These are phyloP conservation scores for Ips typographus DNA, from an alignment of 1,140 invertebrate species.

Conservation along the genomic window DNA sequence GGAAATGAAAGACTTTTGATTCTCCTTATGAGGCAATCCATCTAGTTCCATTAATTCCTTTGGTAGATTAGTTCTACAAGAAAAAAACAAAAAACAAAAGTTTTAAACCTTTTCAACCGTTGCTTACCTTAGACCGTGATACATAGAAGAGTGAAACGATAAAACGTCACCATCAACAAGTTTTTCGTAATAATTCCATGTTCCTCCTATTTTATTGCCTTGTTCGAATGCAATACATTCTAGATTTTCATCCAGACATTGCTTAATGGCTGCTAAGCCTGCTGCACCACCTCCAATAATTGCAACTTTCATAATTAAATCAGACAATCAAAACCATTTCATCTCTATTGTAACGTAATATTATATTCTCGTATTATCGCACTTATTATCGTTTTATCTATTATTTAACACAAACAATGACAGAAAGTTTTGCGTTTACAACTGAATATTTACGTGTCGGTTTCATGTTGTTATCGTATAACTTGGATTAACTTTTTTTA, in stretches of 20 bases:
- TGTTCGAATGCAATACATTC: conserved; percentile 63
- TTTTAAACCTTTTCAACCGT: not conserved
- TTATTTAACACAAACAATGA: too few relatives aligned
- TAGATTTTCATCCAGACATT: conserved; percentile 53
- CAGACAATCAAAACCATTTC: too few relatives aligned
- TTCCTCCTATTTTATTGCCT: conserved; percentile 63
- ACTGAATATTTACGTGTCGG: too few relatives aligned
- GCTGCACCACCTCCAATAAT: conserved; percentile 79
- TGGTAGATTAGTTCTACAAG: conserved; percentile 71
- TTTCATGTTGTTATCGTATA: too few relatives aligned
- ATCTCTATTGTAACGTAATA: too few relatives aligned
- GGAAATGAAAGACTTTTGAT: conserved; percentile 71
- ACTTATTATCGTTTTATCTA: too few relatives aligned
- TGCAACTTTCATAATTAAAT: conserved; percentile 55
- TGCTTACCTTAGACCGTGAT: conserved; percentile 38
- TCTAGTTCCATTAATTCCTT: conserved; percentile 78
- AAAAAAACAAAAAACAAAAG: not conserved
- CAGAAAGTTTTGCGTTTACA: too few relatives aligned
- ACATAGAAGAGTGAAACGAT: conserved; percentile 58
- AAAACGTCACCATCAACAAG: conserved; percentile 59
- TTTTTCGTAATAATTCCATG: conserved; percentile 68
- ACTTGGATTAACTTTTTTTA: too few relatives aligned
- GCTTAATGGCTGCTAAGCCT: conserved; percentile 69
- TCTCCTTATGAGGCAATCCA: conserved; percentile 67
- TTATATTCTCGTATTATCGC: too few relatives aligned